Evolutionary conservation across 2,888 invertebrate species (phyloP), one percentile per base, ranked within the genome.

Genomic region (Monoplex corrugatus): DNA sequence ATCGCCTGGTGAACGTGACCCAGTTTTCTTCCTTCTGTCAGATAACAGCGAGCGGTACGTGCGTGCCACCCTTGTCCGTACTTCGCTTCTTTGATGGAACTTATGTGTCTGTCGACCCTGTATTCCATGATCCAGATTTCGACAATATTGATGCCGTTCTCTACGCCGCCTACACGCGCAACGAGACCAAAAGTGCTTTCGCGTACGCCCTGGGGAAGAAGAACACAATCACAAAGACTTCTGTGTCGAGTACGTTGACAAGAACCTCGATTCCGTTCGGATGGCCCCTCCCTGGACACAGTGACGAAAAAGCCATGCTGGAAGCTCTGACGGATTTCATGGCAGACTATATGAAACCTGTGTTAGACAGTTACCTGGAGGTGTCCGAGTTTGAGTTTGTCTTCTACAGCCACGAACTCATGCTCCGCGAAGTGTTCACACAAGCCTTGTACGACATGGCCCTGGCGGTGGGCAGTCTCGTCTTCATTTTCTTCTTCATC

Each of bases 21-120:
- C 63, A 45, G 8, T 91, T 87, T 89, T 19, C 28, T 0, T 45
- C 87, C 16, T 91, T 63, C 78, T 89, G 90, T 50, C 43, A 87
- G 28, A 35, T 38, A 6, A 63, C 50, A 16, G 86, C 91, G 19
- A 88, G 89, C 23, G 43, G 50, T 16, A 87, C 68, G 0, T 94
- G 93, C 87, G 88, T 90, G 44, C 90, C 83, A 50, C 90, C 91
- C 6, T 38, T 84, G n/a, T 94, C 94, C 5, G 89, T 93, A 13
- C 80, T 93, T 13, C 90, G 93, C 8, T 93, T 92, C 57, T 94
- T 94, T 89, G 94, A 94, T 78, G 94, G 94, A 2, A 92, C 93
- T 1, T 92, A 90, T 38, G 86, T 90, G 0, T n/a, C 68, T 63
- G 63, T 93, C 23, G 90, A 92, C 86, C 91, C 93, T 13, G 90